Conservation (phyloP, 2,797 vertebrate genomes). For the Thalassophryne amazonica region DNA sequence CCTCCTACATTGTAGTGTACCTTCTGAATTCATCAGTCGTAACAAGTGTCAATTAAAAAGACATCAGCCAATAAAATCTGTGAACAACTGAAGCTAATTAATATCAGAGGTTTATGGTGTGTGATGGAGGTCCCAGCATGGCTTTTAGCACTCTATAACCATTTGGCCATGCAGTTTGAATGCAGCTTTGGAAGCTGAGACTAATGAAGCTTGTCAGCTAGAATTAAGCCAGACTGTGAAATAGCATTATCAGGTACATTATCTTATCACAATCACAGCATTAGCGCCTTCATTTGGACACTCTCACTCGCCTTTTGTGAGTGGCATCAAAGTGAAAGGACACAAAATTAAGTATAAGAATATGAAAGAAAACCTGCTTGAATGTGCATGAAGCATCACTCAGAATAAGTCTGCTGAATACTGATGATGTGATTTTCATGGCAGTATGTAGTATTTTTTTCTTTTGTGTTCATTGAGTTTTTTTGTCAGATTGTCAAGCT, state of each 20-base stretch:
- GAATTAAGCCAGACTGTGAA: slow-evolving; percentile 75
- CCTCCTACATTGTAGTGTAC: slow-evolving; percentile 50
- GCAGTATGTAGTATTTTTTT: no score
- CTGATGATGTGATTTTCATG: neutral
- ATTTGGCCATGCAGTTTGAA: slow-evolving; percentile 65
- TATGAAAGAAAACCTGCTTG: slow-evolving; percentile 20
- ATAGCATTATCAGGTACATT: slow-evolving; percentile 78
- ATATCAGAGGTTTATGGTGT: slow-evolving; percentile 78
- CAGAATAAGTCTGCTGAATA: neutral
- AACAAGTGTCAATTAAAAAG: slow-evolving; percentile 73
- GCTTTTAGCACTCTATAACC: slow-evolving; percentile 65
- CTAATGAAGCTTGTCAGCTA: slow-evolving; percentile 76
- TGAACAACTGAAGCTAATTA: slow-evolving; percentile 78
- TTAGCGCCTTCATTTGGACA: slow-evolving; percentile 58
- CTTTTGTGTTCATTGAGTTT: neutral
- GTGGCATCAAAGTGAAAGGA: slow-evolving; percentile 23
- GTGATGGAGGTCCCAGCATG: slow-evolving; percentile 66
- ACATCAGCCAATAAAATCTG: slow-evolving; percentile 73
- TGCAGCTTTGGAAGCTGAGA: slow-evolving; percentile 63
- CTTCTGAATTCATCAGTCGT: slow-evolving; percentile 54
- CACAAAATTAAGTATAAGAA: slow-evolving; percentile 27
- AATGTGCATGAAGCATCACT: slow-evolving; percentile 14
- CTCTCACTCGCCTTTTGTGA: slow-evolving; percentile 26
- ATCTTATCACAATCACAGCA: slow-evolving; percentile 68
- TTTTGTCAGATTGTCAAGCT: neutral